These are phyloP conservation scores for Bradypus variegatus DNA, from an alignment of 2,797 vertebrate species.

Conservation along the genomic window DNA sequence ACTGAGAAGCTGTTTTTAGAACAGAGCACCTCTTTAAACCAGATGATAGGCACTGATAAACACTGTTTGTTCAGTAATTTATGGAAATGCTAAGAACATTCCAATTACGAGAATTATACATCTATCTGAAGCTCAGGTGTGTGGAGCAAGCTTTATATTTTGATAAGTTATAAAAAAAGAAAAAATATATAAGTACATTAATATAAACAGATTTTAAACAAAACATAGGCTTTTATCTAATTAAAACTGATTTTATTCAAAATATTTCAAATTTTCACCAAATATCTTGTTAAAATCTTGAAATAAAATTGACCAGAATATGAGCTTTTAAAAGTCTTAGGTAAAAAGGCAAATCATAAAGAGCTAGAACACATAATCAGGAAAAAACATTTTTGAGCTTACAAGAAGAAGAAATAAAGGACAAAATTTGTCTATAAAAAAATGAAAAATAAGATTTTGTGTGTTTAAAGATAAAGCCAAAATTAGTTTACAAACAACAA, in stretches of 20 bases:
- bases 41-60: not conserved
- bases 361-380: conserved; percentile 12
- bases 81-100: not conserved
- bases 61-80: not conserved
- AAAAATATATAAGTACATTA: not conserved
- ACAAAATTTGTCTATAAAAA: not conserved
- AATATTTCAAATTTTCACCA: conserved; percentile 24
- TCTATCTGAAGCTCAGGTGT: not conserved
- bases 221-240: conserved; percentile 19
- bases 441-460: conserved; percentile 22
- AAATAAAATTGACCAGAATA: conserved; percentile 23
- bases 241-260: conserved; percentile 42
- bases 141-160: not conserved
- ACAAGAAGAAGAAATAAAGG: conserved; percentile 16
- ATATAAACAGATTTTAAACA: not conserved
- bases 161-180: not conserved
- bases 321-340: conserved; percentile 3
- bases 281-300: conserved; percentile 16
- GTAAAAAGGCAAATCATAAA: conserved; percentile 12
- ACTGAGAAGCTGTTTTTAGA: not conserved
- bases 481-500: not conserved
- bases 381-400: conserved; percentile 25
- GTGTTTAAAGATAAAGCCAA: conserved; percentile 19
- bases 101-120: not conserved
- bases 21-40: not conserved